Evolutionary conservation across 2,888 invertebrate species (phyloP).

Genomic region (Pogonocherus hispidulus): DNA sequence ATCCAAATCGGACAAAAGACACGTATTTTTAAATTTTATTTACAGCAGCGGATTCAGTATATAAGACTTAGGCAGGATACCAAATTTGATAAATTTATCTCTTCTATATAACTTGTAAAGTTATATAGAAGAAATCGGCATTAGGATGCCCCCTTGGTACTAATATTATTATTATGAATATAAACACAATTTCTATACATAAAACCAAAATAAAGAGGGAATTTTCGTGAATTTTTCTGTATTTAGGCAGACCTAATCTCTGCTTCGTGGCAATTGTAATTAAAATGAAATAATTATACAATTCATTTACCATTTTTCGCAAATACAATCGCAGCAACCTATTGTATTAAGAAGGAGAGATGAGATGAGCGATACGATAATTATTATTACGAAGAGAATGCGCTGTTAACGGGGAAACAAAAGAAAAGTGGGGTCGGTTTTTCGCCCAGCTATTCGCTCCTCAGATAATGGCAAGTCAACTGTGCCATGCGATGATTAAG

Average conservation of each 20-base stretch:
- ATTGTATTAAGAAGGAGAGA: background rate
- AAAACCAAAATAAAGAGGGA: too few relatives aligned
- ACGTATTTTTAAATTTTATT: too few relatives aligned
- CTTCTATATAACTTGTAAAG: too few relatives aligned
- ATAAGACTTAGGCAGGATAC: too few relatives aligned
- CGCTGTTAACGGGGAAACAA: conserved; percentile 20
- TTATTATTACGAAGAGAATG: conserved; percentile 24
- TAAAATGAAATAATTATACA: background rate
- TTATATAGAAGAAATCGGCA: too few relatives aligned
- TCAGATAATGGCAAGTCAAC: conserved; percentile 36
- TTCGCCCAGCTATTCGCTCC: conserved; percentile 25
- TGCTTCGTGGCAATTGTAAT: background rate
- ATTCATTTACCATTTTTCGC: background rate
- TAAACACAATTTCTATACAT: too few relatives aligned
- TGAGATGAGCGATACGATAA: conserved; percentile 7
- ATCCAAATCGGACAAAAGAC: too few relatives aligned
- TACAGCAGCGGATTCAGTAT: too few relatives aligned
- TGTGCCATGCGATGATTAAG: conserved; percentile 40
- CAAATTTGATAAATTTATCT: too few relatives aligned
- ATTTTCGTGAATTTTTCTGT: too few relatives aligned
- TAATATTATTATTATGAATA: too few relatives aligned
- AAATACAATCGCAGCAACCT: background rate
- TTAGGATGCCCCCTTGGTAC: too few relatives aligned
- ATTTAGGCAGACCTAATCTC: background rate
- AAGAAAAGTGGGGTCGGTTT: conserved; percentile 13